Evolutionary conservation across 2,113 vertebrate species (phyloP).

Genomic region (Mastomys natalensis): DNA sequence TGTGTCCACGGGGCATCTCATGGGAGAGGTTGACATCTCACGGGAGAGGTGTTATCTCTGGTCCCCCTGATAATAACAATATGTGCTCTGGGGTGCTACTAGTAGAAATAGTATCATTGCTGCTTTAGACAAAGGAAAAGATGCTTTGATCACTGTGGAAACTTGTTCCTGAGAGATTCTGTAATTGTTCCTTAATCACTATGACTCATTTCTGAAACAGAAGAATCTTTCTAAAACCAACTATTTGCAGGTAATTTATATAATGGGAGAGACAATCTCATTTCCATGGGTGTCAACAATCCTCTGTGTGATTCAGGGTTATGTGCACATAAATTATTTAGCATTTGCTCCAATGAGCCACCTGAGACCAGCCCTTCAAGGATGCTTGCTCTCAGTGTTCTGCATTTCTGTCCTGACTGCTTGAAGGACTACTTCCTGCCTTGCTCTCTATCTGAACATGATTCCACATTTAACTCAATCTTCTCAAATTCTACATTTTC

Average conservation of each 20-base stretch:
- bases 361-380: neutral
- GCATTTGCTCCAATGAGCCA: neutral
- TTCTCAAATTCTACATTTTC: neutral
- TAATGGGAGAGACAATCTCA: neutral
- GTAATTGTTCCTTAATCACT: neutral
- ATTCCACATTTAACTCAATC: neutral
- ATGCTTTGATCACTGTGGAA: neutral
- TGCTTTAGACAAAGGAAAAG: constrained; percentile 43
- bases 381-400: neutral
- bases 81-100: neutral
- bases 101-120: neutral
- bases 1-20: neutral
- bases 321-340: neutral
- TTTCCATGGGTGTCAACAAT: neutral
- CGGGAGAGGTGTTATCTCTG: neutral
- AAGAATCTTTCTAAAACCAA: neutral
- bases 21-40: neutral
- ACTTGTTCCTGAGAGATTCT: neutral
- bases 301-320: neutral
- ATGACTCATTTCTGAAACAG: constrained; percentile 24
- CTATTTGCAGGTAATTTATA: neutral
- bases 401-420: neutral
- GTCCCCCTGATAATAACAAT: neutral
- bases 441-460: rapidly evolving
- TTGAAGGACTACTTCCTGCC: neutral